Percentiles rank a stretch among this genome's conserved stretches.
Conservation (phyloP, 1,140 invertebrate genomes). For the Hylaeus volcanicus region DNA sequence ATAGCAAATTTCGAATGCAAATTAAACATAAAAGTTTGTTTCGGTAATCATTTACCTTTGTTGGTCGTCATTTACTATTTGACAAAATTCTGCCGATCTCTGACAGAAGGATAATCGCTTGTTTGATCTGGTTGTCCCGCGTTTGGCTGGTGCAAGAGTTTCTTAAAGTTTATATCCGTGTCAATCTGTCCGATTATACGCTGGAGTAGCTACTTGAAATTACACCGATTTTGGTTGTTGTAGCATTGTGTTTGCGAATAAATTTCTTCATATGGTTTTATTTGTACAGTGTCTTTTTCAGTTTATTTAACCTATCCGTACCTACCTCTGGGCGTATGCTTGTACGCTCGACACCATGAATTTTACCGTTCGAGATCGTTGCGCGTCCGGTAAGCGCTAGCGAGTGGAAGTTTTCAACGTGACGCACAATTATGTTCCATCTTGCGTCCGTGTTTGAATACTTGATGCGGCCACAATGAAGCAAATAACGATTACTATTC, state of each 20-base stretch:
- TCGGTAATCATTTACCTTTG: too few species aligned
- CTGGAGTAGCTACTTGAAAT: slow-evolving; percentile 9
- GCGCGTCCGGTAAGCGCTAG: too few species aligned
- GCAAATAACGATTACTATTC: slow-evolving; percentile 19
- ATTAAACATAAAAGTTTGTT: too few species aligned
- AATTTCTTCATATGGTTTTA: not conserved
- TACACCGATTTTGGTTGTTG: not conserved
- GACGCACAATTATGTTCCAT: slow-evolving; percentile 14
- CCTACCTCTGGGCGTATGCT: not conserved
- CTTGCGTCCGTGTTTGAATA: slow-evolving; percentile 19
- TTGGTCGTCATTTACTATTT: too few species aligned
- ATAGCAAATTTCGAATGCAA: too few species aligned
- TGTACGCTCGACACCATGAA: not conserved
- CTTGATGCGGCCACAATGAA: not conserved
- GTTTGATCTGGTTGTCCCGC: not conserved
- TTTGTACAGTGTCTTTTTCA: not conserved
- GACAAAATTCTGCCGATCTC: too few species aligned
- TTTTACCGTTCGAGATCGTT: not conserved
- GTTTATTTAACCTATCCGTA: not conserved
- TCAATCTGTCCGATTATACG: not conserved
- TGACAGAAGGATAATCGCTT: not conserved
- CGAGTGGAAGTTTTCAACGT: slow-evolving; percentile 1
- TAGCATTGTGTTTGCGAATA: not conserved
- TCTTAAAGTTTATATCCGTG: not conserved
- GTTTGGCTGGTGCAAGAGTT: not conserved